A percentile compares a stretch with the other conserved stretches of the same genome.
phyloP scores from a whole-genome alignment of 1,140 invertebrate species.

The Colletes latitarsis region DNA sequence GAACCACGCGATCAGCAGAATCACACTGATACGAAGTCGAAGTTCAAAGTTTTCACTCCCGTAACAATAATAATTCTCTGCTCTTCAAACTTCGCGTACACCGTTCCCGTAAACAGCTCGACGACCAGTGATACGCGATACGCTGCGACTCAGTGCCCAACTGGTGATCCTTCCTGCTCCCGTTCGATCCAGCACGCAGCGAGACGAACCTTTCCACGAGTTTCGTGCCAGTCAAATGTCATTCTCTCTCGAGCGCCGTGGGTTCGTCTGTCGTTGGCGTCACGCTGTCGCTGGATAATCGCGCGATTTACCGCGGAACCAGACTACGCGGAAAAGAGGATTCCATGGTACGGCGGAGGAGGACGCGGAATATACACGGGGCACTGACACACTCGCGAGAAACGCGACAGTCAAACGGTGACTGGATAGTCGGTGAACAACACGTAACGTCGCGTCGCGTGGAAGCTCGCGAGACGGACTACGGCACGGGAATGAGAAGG shows the following conservation, averaged over 20 bases:
- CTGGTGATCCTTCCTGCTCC: not conserved
- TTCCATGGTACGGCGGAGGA: not conserved
- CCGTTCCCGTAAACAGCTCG: not conserved
- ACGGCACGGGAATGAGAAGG: constrained; percentile 72
- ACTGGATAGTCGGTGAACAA: constrained; percentile 33
- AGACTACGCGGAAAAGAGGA: not conserved
- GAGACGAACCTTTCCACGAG: not conserved
- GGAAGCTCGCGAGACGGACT: constrained; percentile 74
- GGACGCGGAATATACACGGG: not conserved
- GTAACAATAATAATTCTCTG: not conserved
- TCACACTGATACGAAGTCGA: not conserved
- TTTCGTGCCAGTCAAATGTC: constrained; percentile 17
- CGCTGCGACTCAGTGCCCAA: constrained; percentile 5
- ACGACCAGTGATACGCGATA: not conserved
- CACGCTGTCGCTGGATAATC: not conserved
- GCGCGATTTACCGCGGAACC: not conserved
- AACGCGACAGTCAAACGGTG: not conserved
- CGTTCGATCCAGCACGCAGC: not conserved
- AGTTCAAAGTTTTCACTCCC: too few species aligned
- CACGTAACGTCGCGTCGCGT: constrained; percentile 57
- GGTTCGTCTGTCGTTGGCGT: not conserved
- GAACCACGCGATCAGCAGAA: constrained; percentile 5
- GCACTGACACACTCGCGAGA: constrained; percentile 23
- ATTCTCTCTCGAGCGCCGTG: not conserved
- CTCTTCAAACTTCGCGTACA: not conserved